Evolutionary conservation across 2,797 vertebrate genomes (phyloP).

Genomic region (Sorex maritimensis): DNA sequence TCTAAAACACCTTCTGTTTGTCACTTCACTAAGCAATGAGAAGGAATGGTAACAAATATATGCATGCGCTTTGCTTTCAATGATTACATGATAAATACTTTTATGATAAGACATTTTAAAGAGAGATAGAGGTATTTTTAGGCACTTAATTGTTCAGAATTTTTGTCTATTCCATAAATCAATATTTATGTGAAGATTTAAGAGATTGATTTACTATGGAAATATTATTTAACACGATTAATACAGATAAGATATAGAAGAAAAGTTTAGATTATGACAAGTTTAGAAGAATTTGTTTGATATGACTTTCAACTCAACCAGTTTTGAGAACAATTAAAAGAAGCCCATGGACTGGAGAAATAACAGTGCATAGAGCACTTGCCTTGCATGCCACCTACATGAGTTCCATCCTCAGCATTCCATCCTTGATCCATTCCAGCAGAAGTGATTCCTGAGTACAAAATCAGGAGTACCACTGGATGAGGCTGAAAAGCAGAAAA

Average conservation of each 20-base stretch:
- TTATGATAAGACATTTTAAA: neutral
- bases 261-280: neutral
- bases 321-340: constrained; percentile 49
- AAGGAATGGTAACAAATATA: neutral
- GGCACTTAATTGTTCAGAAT: constrained; percentile 9
- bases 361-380: too few species aligned
- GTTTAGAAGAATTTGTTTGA: neutral
- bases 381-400: too few species aligned
- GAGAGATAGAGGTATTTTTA: constrained; percentile 1
- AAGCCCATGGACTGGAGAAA: neutral
- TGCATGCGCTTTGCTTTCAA: neutral
- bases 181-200: constrained; percentile 6
- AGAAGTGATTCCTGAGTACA: too few species aligned
- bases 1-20: neutral
- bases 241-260: neutral
- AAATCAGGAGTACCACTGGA: too few species aligned
- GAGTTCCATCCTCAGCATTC: too few species aligned
- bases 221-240: constrained; percentile 20
- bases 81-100: neutral
- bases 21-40: neutral
- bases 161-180: constrained; percentile 66
- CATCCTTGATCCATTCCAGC: too few species aligned
- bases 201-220: constrained; percentile 57
- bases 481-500: too few species aligned
- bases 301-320: constrained; percentile 60